Percentiles rank a stretch among this genome's conserved stretches.
Conservation (phyloP, 2,113 vertebrate genomes). For the Protobothrops flavoviridis region DNA sequence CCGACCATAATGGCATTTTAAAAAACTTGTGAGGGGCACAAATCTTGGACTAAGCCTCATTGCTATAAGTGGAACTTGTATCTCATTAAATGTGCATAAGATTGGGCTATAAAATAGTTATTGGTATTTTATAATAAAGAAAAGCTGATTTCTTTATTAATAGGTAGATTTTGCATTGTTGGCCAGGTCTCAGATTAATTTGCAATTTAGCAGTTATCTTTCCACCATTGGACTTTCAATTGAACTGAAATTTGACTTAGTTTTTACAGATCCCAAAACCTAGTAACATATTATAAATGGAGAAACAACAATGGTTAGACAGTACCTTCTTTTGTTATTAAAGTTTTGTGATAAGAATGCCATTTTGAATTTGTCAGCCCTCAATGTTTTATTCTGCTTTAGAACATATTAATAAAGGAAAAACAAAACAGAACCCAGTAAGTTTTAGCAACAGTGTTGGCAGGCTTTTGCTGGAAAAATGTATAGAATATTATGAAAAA, state of each 20-base stretch:
- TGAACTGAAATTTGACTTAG: slow-evolving; percentile 48
- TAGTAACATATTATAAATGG: slow-evolving; percentile 20
- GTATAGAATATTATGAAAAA: slow-evolving; percentile 46
- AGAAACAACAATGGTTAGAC: slow-evolving; percentile 38
- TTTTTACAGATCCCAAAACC: slow-evolving; percentile 45
- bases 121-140: background rate
- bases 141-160: slow-evolving; percentile 49
- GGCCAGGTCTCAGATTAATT: slow-evolving; percentile 63
- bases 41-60: background rate
- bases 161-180: slow-evolving; percentile 59
- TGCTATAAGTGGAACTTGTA: background rate
- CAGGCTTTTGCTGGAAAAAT: slow-evolving; percentile 11
- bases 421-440: background rate
- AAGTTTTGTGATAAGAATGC: background rate
- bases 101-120: background rate
- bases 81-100: background rate
- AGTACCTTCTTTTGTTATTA: background rate
- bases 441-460: background rate
- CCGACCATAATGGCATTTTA: background rate
- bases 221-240: slow-evolving; percentile 47
- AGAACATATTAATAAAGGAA: background rate
- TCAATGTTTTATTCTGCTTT: background rate
- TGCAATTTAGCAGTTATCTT: slow-evolving; percentile 58
- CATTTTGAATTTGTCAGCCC: background rate
- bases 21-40: background rate